Conservation (phyloP, 1,140 invertebrate genomes). For the Hypothenemus hampei region DNA sequence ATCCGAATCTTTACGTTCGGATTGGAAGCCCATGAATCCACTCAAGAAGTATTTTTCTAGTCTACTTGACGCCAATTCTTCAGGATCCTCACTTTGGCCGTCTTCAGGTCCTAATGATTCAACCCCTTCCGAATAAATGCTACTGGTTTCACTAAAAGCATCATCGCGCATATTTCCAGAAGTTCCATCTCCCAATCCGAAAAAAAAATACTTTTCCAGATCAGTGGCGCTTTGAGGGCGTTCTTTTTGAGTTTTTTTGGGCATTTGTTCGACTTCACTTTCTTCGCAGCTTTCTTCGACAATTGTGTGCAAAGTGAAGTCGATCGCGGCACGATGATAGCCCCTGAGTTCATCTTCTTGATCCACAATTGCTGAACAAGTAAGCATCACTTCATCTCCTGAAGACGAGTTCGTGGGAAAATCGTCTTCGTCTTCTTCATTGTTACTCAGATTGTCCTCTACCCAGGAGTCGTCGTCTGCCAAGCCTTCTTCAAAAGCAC, state of each 20-base stretch:
- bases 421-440: constrained; percentile 59
- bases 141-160: constrained; percentile 80
- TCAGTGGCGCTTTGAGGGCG: constrained; percentile 71
- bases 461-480: constrained; percentile 86
- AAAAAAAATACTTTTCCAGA: constrained; percentile 89
- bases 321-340: constrained; percentile 73
- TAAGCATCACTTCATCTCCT: constrained; percentile 52
- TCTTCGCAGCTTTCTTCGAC: constrained; percentile 92
- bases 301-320: constrained; percentile 89
- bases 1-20: constrained; percentile 68
- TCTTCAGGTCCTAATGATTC: constrained; percentile 60
- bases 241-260: constrained; percentile 50
- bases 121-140: constrained; percentile 76
- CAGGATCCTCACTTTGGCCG: constrained; percentile 49
- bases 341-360: constrained; percentile 76
- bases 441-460: constrained; percentile 73
- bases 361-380: constrained; percentile 52
- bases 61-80: constrained; percentile 76
- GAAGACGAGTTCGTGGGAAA: constrained; percentile 56
- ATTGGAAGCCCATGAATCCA: constrained; percentile 76
- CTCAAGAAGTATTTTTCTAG: constrained; percentile 87
- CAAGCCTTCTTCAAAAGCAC: constrained; percentile 71
- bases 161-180: constrained; percentile 54
- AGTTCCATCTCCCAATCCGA: constrained; percentile 68
- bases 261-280: constrained; percentile 66